A percentile compares a stretch with the other conserved stretches of the same genome.
Conservation (phyloP, 2,888 invertebrate species). For the Lepidocyrtoides sp. region DNA sequence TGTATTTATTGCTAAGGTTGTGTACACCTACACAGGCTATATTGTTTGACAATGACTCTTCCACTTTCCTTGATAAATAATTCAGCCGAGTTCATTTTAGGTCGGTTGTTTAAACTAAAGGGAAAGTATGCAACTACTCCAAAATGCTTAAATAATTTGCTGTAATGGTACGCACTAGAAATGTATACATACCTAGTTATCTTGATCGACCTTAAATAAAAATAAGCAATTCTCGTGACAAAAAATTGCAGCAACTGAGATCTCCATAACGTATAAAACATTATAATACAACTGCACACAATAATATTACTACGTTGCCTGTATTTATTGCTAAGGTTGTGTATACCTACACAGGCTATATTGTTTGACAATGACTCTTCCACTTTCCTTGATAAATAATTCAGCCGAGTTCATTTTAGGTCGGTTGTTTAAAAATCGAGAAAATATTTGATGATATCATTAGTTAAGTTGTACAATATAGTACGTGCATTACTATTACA, state of each 20-base stretch:
- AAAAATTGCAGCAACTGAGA: too few species aligned
- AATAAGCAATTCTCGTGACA: not conserved
- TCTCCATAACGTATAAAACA: too few species aligned
- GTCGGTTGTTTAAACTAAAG: not conserved
- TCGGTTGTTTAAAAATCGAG: not conserved
- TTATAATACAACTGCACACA: too few species aligned
- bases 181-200: not conserved
- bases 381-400: conserved; percentile 59
- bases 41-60: conserved; percentile 49
- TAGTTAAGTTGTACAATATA: not conserved
- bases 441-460: conserved; percentile 27
- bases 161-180: too few species aligned
- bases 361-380: conserved; percentile 45
- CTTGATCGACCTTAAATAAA: not conserved
- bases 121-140: not conserved
- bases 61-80: conserved; percentile 56
- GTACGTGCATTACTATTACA: not conserved
- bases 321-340: too few species aligned
- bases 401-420: conserved; percentile 24
- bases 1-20: too few species aligned
- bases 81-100: conserved; percentile 31
- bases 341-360: too few species aligned
- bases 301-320: too few species aligned
- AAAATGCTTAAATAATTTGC: too few species aligned
- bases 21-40: too few species aligned